phyloP scores from a whole-genome alignment of 1,140 invertebrate genomes.

The Panonychus citri region DNA sequence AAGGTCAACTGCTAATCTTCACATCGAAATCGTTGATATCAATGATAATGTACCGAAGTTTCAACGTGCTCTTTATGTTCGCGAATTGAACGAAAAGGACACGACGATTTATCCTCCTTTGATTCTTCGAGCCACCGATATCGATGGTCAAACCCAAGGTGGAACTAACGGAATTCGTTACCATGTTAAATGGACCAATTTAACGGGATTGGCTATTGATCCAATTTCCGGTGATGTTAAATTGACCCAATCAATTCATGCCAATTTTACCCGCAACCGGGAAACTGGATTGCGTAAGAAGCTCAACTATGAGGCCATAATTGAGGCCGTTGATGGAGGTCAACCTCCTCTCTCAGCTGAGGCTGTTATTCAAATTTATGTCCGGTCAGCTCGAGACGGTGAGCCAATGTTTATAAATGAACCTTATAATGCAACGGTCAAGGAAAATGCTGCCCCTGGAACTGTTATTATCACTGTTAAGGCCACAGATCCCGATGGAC shows the following conservation, averaged over 20 bases:
- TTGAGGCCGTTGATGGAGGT: constrained; percentile 82
- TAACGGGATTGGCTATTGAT: constrained; percentile 26
- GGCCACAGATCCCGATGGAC: constrained; percentile 17
- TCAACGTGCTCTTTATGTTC: constrained; percentile 8
- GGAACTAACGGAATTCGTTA: constrained; percentile 41
- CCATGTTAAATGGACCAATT: constrained; percentile 37
- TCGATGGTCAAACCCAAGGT: constrained; percentile 34
- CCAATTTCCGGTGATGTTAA: constrained; percentile 40
- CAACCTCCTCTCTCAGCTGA: constrained; percentile 56
- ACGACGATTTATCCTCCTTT: constrained; percentile 46
- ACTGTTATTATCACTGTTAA: constrained; percentile 11
- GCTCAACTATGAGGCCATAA: constrained; percentile 53
- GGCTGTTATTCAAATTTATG: constrained; percentile 51
- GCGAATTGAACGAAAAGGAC: constrained; percentile 34
- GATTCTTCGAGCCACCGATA: constrained; percentile 28
- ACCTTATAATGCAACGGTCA: constrained; percentile 9
- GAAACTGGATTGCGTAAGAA: constrained; percentile 27
- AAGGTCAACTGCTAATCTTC: constrained; percentile 35
- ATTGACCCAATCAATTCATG: constrained; percentile 20
- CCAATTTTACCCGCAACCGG: constrained; percentile 4
- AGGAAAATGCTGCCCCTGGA: constrained; percentile 15
- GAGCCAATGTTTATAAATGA: constrained; percentile 37
- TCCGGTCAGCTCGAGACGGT: constrained; percentile 31
- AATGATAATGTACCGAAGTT: constrained; percentile 66
- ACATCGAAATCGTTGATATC: constrained; percentile 61